Evolutionary conservation across 1,140 invertebrate genomes (phyloP), one percentile per base, ranked within the genome.

Genomic region (Holotrichia oblita): DNA sequence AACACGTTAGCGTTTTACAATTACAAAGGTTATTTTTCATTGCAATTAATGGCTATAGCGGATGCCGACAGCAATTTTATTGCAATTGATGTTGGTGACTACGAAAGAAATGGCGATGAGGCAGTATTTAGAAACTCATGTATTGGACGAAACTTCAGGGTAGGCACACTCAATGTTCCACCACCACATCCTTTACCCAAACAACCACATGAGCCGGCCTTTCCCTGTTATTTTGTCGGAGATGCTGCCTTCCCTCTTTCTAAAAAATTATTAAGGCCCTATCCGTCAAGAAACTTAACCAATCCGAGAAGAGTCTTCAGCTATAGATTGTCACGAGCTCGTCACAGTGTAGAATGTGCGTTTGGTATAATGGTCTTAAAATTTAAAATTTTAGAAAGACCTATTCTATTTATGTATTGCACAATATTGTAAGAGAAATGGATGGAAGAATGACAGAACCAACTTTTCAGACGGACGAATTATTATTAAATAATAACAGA

Each of bases 1-100:
- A 72, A 64, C 74, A 64, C 44, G 82, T 87, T 34, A 77, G 42
- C 40, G 41, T 78, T 78, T 72, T 80, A 74, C 34, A 81, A 81
- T 34, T 81, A 79, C 75, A 79, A 79, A 61, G 44, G 20, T 14
- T 81, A 79, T 34, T 73, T 76, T 41, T 76, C 59, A 40, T 74
- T 64, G 6, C 22, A 74, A 74, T 64, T 80, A 77, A 42, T 80
- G 78, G 73, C 59, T 40, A 61, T 34, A 9, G 17, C 17, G 4
- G 64, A n/a, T 24, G 64, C n/a, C 24, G 73, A 34, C n/a, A 14
- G 10, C 10, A 12, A 34, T 34, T 80, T 80, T 69, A 80, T 74
- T n/a, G 42, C 55, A 9, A 80, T 81, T 59, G 79, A 81, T 78
- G 79, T 75, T 22, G 79, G 81, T 14, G 77, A 78, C 41, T 77